Evolutionary conservation across 2,113 vertebrate genomes (phyloP), one percentile per base, ranked within the genome.

Genomic region (Melanerpes aurifrons): DNA sequence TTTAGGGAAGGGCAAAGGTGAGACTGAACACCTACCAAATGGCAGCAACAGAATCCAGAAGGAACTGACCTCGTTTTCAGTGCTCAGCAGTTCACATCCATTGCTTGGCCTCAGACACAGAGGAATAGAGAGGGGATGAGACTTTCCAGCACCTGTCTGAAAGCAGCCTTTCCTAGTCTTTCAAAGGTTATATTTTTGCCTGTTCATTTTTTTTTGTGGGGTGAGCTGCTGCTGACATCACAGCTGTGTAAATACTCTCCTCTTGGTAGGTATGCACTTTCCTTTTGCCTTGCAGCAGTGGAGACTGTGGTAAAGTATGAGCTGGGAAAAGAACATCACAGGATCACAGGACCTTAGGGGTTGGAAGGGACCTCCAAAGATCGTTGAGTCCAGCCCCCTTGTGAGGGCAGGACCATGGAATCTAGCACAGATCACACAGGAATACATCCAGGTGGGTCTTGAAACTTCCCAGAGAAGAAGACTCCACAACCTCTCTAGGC

Each of bases 241-340:
- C 24, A 85, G 16, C 29, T 87, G 57, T 87, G 40, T 15, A 73
- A 69, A 64, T 24, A 50, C 3, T 43, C 9, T 82, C n/a, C 13
- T 40, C 8, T 45, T 2, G 5, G 8, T 10, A 66, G 24, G 2
- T 24, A 59, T 0, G 0, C 1, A 2, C 17, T 80, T 91, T 75
- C 12, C 2, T 90, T 48, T 88, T 66, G 50, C 25, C 7, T 72
- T 85, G 29, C 15, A 70, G 37, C 28, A 75, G 28, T 1, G 1
- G 40, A 56, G 19, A 57, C 22, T 63, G 26, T 15, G 14, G 43
- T 29, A 68, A 74, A 16, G 5, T 40, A 43, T 86, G 28, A 86
- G 11, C 16, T 35, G 32, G 53, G 11, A 67, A 56, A 61, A 80
- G 18, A 73, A 70, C 47, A 45, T 45, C 43, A 45, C 43, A 45